Evolutionary conservation across 2,888 invertebrate species (phyloP), one percentile per base, ranked within the genome.

Genomic region (Papilio protenor): DNA sequence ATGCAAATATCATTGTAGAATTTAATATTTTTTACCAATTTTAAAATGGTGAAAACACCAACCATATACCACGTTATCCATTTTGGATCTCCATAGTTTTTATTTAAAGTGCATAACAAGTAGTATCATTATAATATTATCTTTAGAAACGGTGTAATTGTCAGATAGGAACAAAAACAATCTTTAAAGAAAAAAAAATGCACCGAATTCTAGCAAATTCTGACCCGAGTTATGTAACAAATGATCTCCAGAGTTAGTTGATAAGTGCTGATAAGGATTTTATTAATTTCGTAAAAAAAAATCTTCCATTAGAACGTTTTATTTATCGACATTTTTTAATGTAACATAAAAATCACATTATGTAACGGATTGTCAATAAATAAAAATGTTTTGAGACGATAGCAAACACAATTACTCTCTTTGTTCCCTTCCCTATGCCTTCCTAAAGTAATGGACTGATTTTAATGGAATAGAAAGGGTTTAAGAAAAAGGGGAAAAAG

Each of bases 251-350:
- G 59, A 33, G 18, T 76, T 47, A 49, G 33, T 27, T 33, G 64
- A 49, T 64, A 73, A 72, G 76, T 77, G 76, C 76, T 52, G 72
- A 77, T 72, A 77, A 72, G 52, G 12, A 72, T 47, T 57, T 77
- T 72, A 72, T 77, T 77, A 52, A 52, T 52, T 70, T 72, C 12
- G n/a, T 64, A 40, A 52, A 59, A 72, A 70, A 72, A 52, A 64
- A 70, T 72, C 1, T 27, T 40, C 33, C 40, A 64, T 55, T 49
- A 49, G 47, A 76, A 76, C 27, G 57, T 33, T 76, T 52, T 47
- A 72, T 73, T 72, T 77, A 52, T 64, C 14, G 23, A 52, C 47
- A 45, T 21, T 76, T 49, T 73, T 74, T 75, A 52, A 21, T 75
- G 52, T 66, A 66, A 75, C 61, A 66, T 74, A 74, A 66, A 33